Evolutionary conservation across 2,797 vertebrate genomes (phyloP).

Genomic region (Lates japonicus): DNA sequence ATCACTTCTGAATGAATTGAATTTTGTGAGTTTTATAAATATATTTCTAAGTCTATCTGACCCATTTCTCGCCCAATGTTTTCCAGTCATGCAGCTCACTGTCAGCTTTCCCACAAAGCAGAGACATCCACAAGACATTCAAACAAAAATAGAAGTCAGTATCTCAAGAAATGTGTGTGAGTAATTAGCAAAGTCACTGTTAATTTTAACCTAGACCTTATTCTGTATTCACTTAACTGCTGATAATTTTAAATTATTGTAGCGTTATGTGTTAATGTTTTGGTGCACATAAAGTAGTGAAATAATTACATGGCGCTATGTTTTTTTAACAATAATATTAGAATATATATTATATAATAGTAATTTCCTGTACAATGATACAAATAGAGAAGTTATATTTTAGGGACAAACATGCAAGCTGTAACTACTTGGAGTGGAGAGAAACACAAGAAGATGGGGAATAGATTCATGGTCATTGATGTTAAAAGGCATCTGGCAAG

Average conservation of each 20-base stretch:
- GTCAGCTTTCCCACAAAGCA: slow-evolving; percentile 74
- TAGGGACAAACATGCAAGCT: not conserved
- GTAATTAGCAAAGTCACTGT: slow-evolving; percentile 44
- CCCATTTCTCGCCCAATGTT: slow-evolving; percentile 59
- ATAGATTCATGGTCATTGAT: slow-evolving; percentile 60
- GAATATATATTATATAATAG: not conserved
- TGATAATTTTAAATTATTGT: not conserved
- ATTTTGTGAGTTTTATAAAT: slow-evolving; percentile 5
- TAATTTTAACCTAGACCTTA: not conserved
- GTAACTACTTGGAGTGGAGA: not conserved
- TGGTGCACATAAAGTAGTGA: not conserved
- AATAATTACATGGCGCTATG: not conserved
- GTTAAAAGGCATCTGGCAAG: slow-evolving; percentile 69
- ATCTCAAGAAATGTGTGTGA: slow-evolving; percentile 37
- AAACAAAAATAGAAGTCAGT: slow-evolving; percentile 65
- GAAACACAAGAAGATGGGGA: slow-evolving; percentile 11
- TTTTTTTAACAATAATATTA: not conserved
- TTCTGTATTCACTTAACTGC: not conserved
- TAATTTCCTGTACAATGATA: not conserved
- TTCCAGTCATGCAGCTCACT: slow-evolving; percentile 78
- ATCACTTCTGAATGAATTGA: not conserved
- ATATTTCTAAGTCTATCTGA: slow-evolving; percentile 47
- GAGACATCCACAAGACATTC: slow-evolving; percentile 31
- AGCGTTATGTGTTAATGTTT: not conserved
- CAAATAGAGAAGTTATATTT: not conserved